These are phyloP conservation scores for Microctenopoma stevenorrisi DNA, from an alignment of 2,797 vertebrate species.

Conservation along the genomic window DNA sequence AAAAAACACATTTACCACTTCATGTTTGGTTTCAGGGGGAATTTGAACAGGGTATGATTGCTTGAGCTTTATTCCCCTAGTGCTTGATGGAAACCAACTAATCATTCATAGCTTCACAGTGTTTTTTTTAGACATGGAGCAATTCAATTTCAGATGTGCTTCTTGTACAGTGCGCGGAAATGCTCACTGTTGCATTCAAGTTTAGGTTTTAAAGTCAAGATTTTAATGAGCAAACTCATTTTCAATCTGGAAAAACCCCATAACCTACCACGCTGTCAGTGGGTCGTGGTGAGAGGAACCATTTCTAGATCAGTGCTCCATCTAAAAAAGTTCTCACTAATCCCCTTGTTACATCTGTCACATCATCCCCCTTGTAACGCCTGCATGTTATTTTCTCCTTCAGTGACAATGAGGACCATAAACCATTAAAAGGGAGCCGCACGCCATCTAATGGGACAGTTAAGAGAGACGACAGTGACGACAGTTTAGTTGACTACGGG, in stretches of 20 bases:
- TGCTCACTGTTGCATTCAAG: constrained; percentile 11
- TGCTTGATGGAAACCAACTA: constrained; percentile 82
- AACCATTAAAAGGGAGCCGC: constrained; percentile 96
- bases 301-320: constrained; percentile 65
- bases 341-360: constrained; percentile 75
- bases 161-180: constrained; percentile 13
- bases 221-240: neutral
- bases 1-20: constrained; percentile 65
- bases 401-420: constrained; percentile 98
- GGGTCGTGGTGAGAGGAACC: constrained; percentile 12
- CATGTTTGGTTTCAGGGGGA: constrained; percentile 79
- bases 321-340: constrained; percentile 76
- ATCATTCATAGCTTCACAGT: constrained; percentile 64
- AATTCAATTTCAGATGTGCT: constrained; percentile 44
- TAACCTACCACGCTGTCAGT: constrained; percentile 1
- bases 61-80: constrained; percentile 77
- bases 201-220: neutral
- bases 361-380: constrained; percentile 82
- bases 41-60: constrained; percentile 64
- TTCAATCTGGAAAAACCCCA: neutral
- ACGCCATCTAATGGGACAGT: constrained; percentile 97
- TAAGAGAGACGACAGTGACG: constrained; percentile 97
- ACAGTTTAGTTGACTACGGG: constrained; percentile 99
- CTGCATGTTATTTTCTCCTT: constrained; percentile 86
- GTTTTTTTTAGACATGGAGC: constrained; percentile 76